Evolutionary conservation across 2,113 vertebrate genomes (phyloP).

Genomic region (Poicephalus meyeri): DNA sequence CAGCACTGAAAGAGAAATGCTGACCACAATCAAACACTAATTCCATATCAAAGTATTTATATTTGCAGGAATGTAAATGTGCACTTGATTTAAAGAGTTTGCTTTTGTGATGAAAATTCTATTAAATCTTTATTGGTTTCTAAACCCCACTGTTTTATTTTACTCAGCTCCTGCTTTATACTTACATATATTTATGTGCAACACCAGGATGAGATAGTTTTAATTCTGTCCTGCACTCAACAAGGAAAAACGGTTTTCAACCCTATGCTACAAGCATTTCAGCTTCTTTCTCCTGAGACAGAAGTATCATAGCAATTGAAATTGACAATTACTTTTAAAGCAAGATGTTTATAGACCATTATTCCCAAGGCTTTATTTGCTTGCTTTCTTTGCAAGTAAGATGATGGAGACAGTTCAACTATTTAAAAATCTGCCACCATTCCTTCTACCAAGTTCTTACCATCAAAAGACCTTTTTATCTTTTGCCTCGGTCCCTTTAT

Average conservation of each 20-base stretch:
- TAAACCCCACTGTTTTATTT: neutral
- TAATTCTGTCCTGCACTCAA: neutral
- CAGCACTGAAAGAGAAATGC: neutral
- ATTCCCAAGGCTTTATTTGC: constrained; percentile 17
- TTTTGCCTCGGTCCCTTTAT: neutral
- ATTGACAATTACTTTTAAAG: constrained; percentile 17
- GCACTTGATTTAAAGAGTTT: neutral
- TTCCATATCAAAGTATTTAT: neutral
- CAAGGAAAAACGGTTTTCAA: neutral
- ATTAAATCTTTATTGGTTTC: neutral
- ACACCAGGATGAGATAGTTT: neutral
- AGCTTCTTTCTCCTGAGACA: neutral
- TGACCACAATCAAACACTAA: neutral
- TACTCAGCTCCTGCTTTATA: neutral
- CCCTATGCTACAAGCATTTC: neutral
- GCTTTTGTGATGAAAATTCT: neutral
- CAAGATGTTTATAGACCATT: constrained; percentile 16
- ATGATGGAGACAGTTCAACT: neutral
- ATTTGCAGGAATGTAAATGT: neutral
- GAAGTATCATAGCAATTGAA: constrained; percentile 1
- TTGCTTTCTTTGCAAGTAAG: constrained; percentile 4
- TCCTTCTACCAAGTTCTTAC: neutral
- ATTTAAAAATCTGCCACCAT: neutral
- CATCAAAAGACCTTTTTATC: neutral
- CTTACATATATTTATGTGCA: neutral